These are phyloP conservation scores for Parthenolecanium corni DNA, from an alignment of 2,888 invertebrate species.

Conservation along the genomic window DNA sequence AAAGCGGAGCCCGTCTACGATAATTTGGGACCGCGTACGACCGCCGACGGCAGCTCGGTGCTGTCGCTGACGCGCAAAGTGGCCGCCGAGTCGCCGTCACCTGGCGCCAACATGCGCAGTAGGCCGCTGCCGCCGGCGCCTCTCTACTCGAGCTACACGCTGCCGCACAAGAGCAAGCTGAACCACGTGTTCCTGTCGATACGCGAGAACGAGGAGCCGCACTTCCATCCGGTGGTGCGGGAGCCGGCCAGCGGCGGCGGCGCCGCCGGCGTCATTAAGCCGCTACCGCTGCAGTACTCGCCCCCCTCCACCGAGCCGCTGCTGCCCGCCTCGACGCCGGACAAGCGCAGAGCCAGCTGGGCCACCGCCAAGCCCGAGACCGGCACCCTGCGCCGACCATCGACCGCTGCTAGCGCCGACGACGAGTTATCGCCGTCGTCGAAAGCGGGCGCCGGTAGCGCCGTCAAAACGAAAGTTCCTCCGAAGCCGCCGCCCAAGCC, in stretches of 20 bases:
- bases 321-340: constrained; percentile 34
- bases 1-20: constrained; percentile 67
- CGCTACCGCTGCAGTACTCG: constrained; percentile 7
- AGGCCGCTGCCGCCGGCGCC: constrained; percentile 29
- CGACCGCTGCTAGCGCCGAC: constrained; percentile 25
- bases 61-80: constrained; percentile 30
- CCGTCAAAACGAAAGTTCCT: constrained; percentile 50
- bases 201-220: constrained; percentile 14
- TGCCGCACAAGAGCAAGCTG: constrained; percentile 31
- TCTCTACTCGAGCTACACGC: constrained; percentile 26
- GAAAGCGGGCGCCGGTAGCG: constrained; percentile 24
- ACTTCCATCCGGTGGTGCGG: neutral
- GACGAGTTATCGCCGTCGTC: constrained; percentile 39
- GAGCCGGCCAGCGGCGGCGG: constrained; percentile 1
- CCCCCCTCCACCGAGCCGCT: neutral
- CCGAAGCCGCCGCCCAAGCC: constrained; percentile 74
- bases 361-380: constrained; percentile 25
- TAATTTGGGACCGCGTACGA: constrained; percentile 70
- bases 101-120: constrained; percentile 23
- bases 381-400: constrained; percentile 11
- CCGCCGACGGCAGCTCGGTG: constrained; percentile 62
- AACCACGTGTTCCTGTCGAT: constrained; percentile 19
- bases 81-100: constrained; percentile 30
- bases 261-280: constrained; percentile 17
- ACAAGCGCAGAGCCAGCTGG: constrained; percentile 22